Percentiles rank a stretch among this genome's conserved stretches.
Evolutionary conservation across 2,113 vertebrate species (phyloP).

Genomic region (Sturnira hondurensis): DNA sequence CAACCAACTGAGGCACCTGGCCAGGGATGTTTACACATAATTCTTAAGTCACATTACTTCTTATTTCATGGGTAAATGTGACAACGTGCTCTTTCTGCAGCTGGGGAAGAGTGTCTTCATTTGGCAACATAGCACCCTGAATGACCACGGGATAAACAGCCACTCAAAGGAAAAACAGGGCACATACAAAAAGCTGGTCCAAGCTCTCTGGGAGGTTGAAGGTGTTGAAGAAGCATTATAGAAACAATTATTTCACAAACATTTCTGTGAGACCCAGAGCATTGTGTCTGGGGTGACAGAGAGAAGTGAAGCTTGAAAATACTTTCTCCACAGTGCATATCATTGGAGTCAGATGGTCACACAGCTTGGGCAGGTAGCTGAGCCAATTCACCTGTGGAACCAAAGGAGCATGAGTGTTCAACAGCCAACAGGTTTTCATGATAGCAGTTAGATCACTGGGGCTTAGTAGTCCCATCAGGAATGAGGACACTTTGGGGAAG

Average conservation of each 20-base stretch:
- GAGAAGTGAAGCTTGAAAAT: background rate
- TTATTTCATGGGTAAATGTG: background rate
- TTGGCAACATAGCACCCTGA: background rate
- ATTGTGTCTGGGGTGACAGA: no score
- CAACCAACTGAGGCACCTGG: no score
- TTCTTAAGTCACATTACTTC: background rate
- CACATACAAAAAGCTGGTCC: background rate
- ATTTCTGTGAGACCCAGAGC: background rate
- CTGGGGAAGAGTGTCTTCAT: background rate
- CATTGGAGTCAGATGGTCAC: no score
- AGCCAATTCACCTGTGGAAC: background rate
- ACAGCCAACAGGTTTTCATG: background rate
- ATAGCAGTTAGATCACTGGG: background rate
- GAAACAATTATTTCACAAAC: background rate
- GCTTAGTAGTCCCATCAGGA: background rate
- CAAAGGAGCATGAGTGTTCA: background rate
- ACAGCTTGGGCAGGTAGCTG: background rate
- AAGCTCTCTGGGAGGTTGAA: background rate
- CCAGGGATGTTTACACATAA: background rate
- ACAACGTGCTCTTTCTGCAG: background rate
- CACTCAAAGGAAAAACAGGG: background rate
- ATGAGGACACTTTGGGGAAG: background rate
- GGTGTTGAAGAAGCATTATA: background rate
- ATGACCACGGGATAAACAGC: background rate
- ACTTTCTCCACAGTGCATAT: background rate